Conservation (phyloP, 2,888 invertebrate genomes). For the Apantesis nais region DNA sequence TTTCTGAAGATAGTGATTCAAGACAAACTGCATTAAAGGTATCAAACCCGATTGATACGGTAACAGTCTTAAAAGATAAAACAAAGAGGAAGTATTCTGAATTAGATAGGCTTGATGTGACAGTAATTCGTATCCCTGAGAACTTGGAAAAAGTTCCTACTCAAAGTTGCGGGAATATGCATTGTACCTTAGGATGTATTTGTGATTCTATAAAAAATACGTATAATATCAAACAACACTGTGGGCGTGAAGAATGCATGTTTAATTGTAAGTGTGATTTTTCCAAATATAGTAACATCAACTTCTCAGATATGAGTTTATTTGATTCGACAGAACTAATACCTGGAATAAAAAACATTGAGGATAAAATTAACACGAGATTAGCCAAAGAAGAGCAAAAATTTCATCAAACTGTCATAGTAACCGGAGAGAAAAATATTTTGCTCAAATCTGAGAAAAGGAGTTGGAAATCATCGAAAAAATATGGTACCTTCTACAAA, state of each 20-base stretch:
- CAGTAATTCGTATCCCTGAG: conserved; percentile 85
- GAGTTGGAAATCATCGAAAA: conserved; percentile 86
- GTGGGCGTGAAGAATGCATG: conserved; percentile 87
- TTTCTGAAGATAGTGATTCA: conserved; percentile 59
- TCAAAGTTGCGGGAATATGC: conserved; percentile 78
- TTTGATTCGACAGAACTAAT: conserved; percentile 50
- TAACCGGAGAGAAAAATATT: conserved; percentile 88
- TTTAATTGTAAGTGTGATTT: conserved; percentile 80
- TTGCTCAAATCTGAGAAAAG: conserved; percentile 86
- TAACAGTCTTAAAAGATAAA: conserved; percentile 62
- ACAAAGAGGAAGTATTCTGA: conserved; percentile 76
- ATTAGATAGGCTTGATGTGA: conserved; percentile 87
- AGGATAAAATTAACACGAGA: conserved; percentile 81
- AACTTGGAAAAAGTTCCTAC: conserved; percentile 34
- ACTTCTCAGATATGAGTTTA: conserved; percentile 55
- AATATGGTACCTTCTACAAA: conserved; percentile 85
- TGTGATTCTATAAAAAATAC: conserved; percentile 85
- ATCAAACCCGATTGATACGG: conserved; percentile 36
- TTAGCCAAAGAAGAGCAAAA: conserved; percentile 89
- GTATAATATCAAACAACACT: conserved; percentile 83
- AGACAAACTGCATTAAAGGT: conserved; percentile 58
- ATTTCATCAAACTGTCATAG: conserved; percentile 89
- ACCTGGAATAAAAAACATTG: conserved; percentile 72
- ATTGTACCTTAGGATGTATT: conserved; percentile 88
- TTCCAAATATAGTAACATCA: conserved; percentile 60